These are phyloP conservation scores for Drosophila anceps DNA, from an alignment of 2,888 invertebrate species.

Conservation along the genomic window DNA sequence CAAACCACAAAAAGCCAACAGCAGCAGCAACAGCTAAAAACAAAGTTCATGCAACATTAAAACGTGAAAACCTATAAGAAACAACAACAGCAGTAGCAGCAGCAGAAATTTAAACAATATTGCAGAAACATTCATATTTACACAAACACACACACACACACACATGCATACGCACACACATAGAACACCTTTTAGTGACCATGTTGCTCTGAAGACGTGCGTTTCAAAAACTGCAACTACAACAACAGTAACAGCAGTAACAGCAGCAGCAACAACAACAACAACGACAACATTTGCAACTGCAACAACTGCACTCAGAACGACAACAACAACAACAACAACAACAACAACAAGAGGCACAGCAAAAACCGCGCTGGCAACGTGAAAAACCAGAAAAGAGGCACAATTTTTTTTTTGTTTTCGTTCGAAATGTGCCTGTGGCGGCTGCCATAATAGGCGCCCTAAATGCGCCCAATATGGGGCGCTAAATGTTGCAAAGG, in stretches of 20 bases:
- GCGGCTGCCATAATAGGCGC: slow-evolving; percentile 29
- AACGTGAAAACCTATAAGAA: slow-evolving; percentile 64
- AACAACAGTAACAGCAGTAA: slow-evolving; percentile 45
- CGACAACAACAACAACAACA: slow-evolving; percentile 37
- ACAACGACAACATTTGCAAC: slow-evolving; percentile 43
- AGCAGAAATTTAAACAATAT: slow-evolving; percentile 52
- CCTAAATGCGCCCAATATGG: slow-evolving; percentile 48
- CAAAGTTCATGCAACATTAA: slow-evolving; percentile 67
- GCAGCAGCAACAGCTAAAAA: slow-evolving; percentile 48
- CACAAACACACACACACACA: slow-evolving; percentile 20
- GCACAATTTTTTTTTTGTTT: slow-evolving; percentile 61
- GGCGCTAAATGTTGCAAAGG: slow-evolving; percentile 15
- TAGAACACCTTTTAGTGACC: slow-evolving; percentile 65
- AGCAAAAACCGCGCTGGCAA: slow-evolving; percentile 62
- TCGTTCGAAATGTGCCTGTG: slow-evolving; percentile 47
- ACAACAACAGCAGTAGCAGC: slow-evolving; percentile 45
- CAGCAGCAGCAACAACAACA: no score
- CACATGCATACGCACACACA: slow-evolving; percentile 20
- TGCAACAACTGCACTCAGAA: slow-evolving; percentile 38
- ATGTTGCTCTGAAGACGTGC: slow-evolving; percentile 75
- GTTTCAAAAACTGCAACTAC: slow-evolving; percentile 64
- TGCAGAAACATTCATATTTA: slow-evolving; percentile 61
- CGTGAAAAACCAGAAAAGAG: slow-evolving; percentile 80
- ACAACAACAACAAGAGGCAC: slow-evolving; percentile 31
- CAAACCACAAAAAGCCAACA: slow-evolving; percentile 43